Conservation (phyloP, 2,797 vertebrate species). For the Pelobates cultripes region DNA sequence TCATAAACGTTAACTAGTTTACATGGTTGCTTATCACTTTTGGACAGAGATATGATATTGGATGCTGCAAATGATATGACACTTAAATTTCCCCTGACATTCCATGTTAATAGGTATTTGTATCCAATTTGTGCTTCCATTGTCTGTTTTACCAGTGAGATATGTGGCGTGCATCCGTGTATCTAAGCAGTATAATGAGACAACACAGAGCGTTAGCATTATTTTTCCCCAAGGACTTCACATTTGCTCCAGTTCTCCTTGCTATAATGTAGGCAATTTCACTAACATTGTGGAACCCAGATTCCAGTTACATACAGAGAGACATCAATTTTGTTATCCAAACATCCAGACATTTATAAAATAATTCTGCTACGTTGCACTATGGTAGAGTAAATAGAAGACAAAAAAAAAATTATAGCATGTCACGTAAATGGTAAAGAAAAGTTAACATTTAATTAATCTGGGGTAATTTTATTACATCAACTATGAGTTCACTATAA, state of each 20-base stretch:
- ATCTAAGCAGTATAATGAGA: conserved; percentile 50
- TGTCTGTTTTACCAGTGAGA: conserved; percentile 44
- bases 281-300: conserved; percentile 18
- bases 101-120: conserved; percentile 53
- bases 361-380: not conserved
- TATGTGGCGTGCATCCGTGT: conserved; percentile 31
- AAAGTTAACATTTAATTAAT: no score
- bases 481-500: not conserved
- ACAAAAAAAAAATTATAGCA: not conserved
- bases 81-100: conserved; percentile 44
- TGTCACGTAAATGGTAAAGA: not conserved
- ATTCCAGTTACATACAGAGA: not conserved
- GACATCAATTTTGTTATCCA: conserved; percentile 1
- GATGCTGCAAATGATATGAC: conserved; percentile 38
- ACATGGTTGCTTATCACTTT: conserved; percentile 23
- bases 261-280: conserved; percentile 36
- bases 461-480: no score
- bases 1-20: conserved; percentile 23
- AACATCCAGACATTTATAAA: conserved; percentile 6
- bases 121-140: conserved; percentile 49
- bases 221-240: conserved; percentile 20
- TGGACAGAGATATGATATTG: conserved; percentile 15
- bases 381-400: not conserved
- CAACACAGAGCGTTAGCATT: conserved; percentile 29
- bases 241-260: conserved; percentile 33